Evolutionary conservation across 2,888 invertebrate genomes (phyloP).

Genomic region (Chymomyza fuscimana): DNA sequence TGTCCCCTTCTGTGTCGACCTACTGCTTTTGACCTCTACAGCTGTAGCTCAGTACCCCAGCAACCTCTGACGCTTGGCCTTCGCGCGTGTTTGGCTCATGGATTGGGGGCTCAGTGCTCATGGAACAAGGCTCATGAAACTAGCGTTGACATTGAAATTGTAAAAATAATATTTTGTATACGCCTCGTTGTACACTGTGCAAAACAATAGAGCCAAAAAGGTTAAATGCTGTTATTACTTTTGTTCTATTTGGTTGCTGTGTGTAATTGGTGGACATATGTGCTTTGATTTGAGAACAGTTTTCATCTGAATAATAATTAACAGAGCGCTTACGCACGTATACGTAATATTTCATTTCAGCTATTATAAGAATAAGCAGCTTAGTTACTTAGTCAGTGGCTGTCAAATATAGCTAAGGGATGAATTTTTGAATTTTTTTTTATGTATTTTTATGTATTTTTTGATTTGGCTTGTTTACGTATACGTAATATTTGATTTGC

Average conservation of each 20-base stretch:
- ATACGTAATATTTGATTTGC: too few relatives aligned
- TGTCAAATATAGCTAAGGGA: too few relatives aligned
- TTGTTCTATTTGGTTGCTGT: conserved; percentile 13
- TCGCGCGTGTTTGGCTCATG: conserved; percentile 37
- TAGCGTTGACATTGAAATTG: conserved; percentile 63
- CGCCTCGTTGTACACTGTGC: conserved; percentile 22
- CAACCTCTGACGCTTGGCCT: conserved; percentile 36
- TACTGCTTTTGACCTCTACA: conserved; percentile 6
- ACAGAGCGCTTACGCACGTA: neutral
- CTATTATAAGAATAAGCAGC: too few relatives aligned
- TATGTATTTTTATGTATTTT: too few relatives aligned
- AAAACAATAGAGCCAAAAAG: conserved; percentile 33
- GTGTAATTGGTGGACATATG: conserved; percentile 9
- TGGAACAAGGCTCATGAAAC: neutral
- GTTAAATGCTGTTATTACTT: conserved; percentile 41
- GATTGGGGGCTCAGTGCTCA: conserved; percentile 16
- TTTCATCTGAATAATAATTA: too few relatives aligned
- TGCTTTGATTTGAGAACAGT: neutral
- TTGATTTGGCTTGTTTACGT: too few relatives aligned
- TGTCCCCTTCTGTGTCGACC: conserved; percentile 22
- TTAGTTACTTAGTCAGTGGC: too few relatives aligned
- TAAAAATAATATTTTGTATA: conserved; percentile 60
- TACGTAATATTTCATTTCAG: neutral
- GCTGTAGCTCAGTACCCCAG: neutral
- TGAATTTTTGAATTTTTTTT: too few relatives aligned